These are phyloP conservation scores for Caenorhabditis elegans DNA, from an alignment of 1,140 invertebrate species.

Conservation along the genomic window WBcel235 BX284603.4:9024001-9024500, in stretches of 20 bases:
- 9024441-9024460: no score
- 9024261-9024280: conserved; percentile 16
- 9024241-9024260: not conserved
- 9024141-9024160: not conserved
- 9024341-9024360: no score
- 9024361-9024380: no score
- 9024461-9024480: no score
- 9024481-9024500: no score
- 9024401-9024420: no score
- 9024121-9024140: not conserved
- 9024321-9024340: no score
- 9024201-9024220: conserved; percentile 1
- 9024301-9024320: not conserved
- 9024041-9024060: not conserved
- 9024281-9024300: not conserved
- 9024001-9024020: not conserved
- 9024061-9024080: conserved; percentile 1
- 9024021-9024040: not conserved
- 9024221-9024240: not conserved
- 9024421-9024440: no score
- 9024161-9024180: not conserved
- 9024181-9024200: not conserved
- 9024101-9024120: conserved; percentile 22
- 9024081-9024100: conserved; percentile 5
- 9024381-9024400: no score